Percentiles rank a stretch among this genome's conserved stretches.
Conservation (phyloP, 2,113 vertebrate species). For the Silurus glanis region DNA sequence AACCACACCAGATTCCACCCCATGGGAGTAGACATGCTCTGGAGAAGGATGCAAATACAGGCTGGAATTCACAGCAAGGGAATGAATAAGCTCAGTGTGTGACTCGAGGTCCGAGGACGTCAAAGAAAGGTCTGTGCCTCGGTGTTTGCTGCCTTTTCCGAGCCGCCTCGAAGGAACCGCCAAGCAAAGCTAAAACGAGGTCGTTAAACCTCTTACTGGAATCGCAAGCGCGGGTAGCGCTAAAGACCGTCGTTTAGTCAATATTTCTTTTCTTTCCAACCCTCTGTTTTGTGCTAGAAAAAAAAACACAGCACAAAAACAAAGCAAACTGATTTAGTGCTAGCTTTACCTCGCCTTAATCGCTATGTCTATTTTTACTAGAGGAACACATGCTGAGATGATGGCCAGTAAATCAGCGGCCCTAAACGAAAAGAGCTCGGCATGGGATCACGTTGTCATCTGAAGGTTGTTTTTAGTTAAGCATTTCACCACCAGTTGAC, state of each 20-base stretch:
- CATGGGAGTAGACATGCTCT: slow-evolving; percentile 42
- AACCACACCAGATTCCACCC: slow-evolving; percentile 56
- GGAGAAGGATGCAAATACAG: slow-evolving; percentile 55
- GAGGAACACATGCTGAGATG: slow-evolving; percentile 61
- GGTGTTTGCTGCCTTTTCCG: slow-evolving; percentile 59
- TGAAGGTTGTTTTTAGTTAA: slow-evolving; percentile 16
- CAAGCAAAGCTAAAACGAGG: slow-evolving; percentile 30
- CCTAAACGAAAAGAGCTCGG: slow-evolving; percentile 33
- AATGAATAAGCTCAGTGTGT: slow-evolving; percentile 62
- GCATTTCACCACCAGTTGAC: background rate
- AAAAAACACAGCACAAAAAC: slow-evolving; percentile 1
- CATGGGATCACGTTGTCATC: slow-evolving; percentile 29
- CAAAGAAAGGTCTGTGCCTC: slow-evolving; percentile 69
- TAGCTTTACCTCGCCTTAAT: slow-evolving; percentile 60
- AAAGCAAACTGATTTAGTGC: slow-evolving; percentile 47
- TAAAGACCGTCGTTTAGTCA: background rate
- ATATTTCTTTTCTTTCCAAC: background rate
- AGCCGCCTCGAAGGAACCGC: slow-evolving; percentile 12
- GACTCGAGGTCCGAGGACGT: slow-evolving; percentile 55
- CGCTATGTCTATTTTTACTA: slow-evolving; percentile 66
- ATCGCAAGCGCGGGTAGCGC: background rate
- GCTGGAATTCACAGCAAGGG: slow-evolving; percentile 44
- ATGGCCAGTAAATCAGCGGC: slow-evolving; percentile 49
- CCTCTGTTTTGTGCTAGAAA: background rate
- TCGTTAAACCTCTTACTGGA: slow-evolving; percentile 15